Conservation (phyloP, 1,140 invertebrate species). For the Anagrus nilaparvatae region DNA sequence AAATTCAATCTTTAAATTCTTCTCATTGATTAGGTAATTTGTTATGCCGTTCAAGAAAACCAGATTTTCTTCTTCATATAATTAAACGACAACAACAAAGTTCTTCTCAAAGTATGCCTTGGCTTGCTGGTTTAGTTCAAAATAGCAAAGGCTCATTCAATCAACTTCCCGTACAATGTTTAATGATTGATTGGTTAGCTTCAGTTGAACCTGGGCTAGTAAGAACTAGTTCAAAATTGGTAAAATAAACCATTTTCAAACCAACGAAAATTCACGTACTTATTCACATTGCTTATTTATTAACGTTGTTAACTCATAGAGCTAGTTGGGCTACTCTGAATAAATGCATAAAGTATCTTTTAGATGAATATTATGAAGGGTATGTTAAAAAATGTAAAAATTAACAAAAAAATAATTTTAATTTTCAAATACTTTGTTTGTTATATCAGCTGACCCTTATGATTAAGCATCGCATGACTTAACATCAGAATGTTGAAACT, state of each 20-base stretch:
- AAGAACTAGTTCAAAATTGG: constrained; percentile 43
- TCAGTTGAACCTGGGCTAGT: constrained; percentile 77
- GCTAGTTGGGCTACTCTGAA: constrained; percentile 81
- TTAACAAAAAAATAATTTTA: no score
- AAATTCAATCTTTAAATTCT: constrained; percentile 69
- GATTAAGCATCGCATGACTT: no score
- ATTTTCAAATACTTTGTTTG: no score
- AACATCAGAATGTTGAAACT: no score
- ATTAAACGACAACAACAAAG: constrained; percentile 72
- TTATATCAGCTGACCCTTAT: no score
- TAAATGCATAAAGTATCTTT: constrained; percentile 54
- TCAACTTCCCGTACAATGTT: constrained; percentile 85
- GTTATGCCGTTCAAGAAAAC: constrained; percentile 78
- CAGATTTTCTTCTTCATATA: constrained; percentile 87
- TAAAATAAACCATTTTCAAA: constrained; percentile 41
- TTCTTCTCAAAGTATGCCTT: constrained; percentile 88
- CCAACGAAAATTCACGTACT: constrained; percentile 34
- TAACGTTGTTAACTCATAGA: constrained; percentile 79
- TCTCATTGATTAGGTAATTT: constrained; percentile 78
- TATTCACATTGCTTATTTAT: constrained; percentile 61
- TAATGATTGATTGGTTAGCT: constrained; percentile 80
- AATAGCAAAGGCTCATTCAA: constrained; percentile 80
- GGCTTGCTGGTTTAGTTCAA: constrained; percentile 89
- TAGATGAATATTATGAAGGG: constrained; percentile 44
- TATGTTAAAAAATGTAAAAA: no score